Evolutionary conservation across 2,797 vertebrate genomes (phyloP).

Genomic region (Catharus ustulatus): DNA sequence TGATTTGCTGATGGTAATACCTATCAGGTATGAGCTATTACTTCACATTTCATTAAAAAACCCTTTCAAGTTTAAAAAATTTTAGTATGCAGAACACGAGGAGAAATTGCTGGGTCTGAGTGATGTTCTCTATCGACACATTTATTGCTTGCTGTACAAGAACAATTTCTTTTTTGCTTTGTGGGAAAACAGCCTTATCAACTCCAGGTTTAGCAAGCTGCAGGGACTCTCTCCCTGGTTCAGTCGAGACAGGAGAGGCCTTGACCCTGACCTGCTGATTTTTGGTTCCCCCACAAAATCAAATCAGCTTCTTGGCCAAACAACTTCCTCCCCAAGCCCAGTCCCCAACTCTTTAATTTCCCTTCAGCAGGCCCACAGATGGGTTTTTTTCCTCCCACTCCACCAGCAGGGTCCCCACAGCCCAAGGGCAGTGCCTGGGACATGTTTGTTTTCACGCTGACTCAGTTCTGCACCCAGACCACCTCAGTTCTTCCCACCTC

Average conservation of each 20-base stretch:
- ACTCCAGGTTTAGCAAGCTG: neutral
- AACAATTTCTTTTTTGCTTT: neutral
- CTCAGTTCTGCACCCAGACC: neutral
- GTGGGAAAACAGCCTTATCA: neutral
- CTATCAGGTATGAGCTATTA: neutral
- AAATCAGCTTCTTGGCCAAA: neutral
- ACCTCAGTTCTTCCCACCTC: neutral
- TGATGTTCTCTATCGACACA: neutral
- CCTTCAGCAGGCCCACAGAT: neutral
- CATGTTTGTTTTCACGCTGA: conserved; percentile 48
- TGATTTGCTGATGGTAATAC: neutral
- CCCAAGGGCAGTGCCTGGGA: fast-evolving
- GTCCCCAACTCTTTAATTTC: conserved; percentile 14
- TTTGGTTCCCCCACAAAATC: conserved; percentile 34
- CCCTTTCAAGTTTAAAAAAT: neutral
- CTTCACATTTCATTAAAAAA: neutral
- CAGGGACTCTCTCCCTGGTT: neutral
- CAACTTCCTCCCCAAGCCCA: conserved; percentile 1
- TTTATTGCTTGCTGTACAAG: neutral
- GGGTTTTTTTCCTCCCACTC: conserved; percentile 33
- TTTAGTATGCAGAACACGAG: neutral
- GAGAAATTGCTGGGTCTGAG: neutral
- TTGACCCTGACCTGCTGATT: neutral
- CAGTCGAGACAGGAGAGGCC: fast-evolving
- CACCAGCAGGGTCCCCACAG: neutral